Percentiles rank a stretch among this genome's conserved stretches.
Evolutionary conservation across 2,113 vertebrate genomes (phyloP).

Genomic region (Loxodonta africana): DNA sequence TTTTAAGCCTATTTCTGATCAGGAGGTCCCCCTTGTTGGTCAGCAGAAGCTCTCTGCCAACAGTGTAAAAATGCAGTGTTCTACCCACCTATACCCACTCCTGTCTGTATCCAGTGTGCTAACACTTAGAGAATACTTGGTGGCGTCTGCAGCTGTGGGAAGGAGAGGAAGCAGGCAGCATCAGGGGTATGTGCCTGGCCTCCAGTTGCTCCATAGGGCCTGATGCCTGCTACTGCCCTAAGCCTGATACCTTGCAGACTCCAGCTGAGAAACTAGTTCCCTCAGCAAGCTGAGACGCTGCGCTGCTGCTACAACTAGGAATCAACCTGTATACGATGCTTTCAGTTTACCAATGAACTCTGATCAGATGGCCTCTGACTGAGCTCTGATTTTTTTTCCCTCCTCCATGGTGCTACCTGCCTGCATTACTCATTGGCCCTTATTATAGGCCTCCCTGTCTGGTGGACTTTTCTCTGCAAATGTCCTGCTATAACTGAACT

Average conservation of each 20-base stretch:
- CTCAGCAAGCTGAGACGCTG: not conserved
- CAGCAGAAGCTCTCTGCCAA: not conserved
- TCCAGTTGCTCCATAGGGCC: not conserved
- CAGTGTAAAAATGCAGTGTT: not conserved
- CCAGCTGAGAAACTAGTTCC: not conserved
- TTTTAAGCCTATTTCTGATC: not conserved
- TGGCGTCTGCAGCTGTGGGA: not conserved
- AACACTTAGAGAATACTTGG: not conserved
- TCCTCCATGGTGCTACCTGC: not conserved
- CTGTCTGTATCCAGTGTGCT: too few relatives aligned
- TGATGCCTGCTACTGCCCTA: not conserved
- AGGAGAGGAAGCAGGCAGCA: not conserved
- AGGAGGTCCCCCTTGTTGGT: not conserved
- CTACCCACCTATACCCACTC: not conserved
- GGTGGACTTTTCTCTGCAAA: not conserved
- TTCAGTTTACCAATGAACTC: not conserved
- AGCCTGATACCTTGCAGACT: not conserved
- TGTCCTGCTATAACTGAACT: not conserved
- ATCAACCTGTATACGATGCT: not conserved
- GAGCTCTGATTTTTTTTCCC: not conserved
- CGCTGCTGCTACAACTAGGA: not conserved
- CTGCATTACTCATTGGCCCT: not conserved
- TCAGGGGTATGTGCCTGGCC: not conserved
- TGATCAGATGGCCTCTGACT: not conserved
- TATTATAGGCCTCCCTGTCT: constrained; percentile 27